Percentiles rank a stretch among this genome's conserved stretches.
Evolutionary conservation across 2,888 invertebrate species (phyloP).

Genomic region (Artemia sp.): DNA sequence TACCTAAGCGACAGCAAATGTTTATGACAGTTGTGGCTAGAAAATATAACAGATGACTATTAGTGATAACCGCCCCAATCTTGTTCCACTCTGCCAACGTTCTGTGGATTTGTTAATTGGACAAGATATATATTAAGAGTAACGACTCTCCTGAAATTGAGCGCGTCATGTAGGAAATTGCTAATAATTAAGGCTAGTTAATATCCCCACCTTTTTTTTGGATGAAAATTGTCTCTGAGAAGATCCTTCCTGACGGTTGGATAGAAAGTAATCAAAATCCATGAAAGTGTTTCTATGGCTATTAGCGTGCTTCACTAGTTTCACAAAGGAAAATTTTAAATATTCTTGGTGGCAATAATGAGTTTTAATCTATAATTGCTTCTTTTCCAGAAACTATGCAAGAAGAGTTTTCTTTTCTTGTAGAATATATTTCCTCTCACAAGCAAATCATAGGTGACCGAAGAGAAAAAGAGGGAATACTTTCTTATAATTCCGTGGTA

Average conservation of each 20-base stretch:
- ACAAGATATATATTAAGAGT: conserved; percentile 11
- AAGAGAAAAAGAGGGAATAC: no score
- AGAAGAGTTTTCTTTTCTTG: no score
- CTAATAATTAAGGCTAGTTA: conserved; percentile 14
- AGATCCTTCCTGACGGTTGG: neutral
- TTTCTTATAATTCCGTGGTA: no score
- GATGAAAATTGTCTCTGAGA: conserved; percentile 12
- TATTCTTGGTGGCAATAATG: no score
- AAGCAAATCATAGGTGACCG: no score
- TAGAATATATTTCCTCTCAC: no score
- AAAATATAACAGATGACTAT: conserved; percentile 9
- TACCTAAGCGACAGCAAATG: neutral
- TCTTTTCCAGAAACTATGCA: no score
- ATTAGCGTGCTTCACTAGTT: neutral
- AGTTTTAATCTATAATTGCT: no score
- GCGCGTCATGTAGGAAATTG: neutral
- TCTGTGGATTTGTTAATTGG: conserved; percentile 11
- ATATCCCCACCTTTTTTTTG: conserved; percentile 15
- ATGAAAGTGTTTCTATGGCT: conserved; percentile 1
- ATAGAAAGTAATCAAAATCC: conserved; percentile 13
- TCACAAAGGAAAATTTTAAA: no score
- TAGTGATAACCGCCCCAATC: neutral
- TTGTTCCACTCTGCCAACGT: conserved; percentile 8
- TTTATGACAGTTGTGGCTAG: conserved; percentile 13
- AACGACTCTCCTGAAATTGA: conserved; percentile 13